phyloP scores from a whole-genome alignment of 2,113 vertebrate species.

The Hydrochoerus hydrochaeris region DNA sequence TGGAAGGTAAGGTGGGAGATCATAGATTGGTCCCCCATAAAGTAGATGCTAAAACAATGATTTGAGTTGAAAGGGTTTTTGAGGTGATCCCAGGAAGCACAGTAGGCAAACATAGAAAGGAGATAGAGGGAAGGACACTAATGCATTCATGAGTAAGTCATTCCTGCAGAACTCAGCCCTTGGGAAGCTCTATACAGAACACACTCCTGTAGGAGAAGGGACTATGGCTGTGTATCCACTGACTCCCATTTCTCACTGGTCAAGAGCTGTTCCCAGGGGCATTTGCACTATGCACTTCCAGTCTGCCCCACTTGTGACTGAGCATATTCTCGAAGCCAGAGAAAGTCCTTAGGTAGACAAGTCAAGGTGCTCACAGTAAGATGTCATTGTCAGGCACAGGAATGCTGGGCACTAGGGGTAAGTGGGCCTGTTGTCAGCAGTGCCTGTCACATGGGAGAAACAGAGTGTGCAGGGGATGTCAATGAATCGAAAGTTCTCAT shows the following conservation, averaged over 20 bases:
- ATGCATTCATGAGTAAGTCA: neutral
- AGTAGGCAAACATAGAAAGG: neutral
- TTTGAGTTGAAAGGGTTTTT: neutral
- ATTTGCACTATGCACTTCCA: neutral
- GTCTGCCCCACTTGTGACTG: neutral
- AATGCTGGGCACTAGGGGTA: neutral
- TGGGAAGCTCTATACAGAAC: neutral
- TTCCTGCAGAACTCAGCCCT: neutral
- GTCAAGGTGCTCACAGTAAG: neutral
- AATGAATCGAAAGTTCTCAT: neutral
- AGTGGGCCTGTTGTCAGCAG: neutral
- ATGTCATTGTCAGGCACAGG: neutral
- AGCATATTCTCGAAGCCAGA: neutral
- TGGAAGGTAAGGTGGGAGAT: neutral
- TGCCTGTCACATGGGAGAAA: neutral
- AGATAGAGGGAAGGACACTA: neutral
- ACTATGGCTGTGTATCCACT: neutral
- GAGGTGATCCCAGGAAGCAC: neutral
- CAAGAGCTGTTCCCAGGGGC: neutral
- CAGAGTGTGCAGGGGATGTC: neutral
- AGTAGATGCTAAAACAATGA: neutral
- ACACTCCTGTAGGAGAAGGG: neutral
- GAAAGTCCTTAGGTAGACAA: neutral
- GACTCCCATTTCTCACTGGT: neutral
- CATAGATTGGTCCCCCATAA: neutral